Evolutionary conservation across 1,140 invertebrate species (phyloP), one percentile per base, ranked within the genome.

Genomic region (Trichonephila clavata): DNA sequence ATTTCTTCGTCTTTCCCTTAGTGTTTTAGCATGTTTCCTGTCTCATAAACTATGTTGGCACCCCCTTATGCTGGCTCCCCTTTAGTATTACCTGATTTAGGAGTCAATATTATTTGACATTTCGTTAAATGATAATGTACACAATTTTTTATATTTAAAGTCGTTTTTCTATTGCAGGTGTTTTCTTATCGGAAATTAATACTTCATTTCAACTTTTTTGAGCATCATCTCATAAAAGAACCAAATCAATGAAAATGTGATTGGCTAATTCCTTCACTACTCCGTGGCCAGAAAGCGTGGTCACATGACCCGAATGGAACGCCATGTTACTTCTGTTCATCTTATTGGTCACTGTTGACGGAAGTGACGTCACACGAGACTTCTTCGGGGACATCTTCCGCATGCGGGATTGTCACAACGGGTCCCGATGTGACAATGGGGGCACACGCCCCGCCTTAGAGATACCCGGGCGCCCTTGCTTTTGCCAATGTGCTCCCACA

Each of bases 401-500:
- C 10, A 60, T 94, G 91, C 61, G 68, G 18, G 89, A 94, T 32
- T 92, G 86, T 16, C 80, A 92, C 92, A 90, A 94, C 77, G 93
- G 87, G 39, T 71, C 83, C 24, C 83, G 86, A 39, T 88, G 80
- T 27, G 88, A 88, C 68, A 59, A 65, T 16, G 93, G 93, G 24
- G 93, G 93, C 14, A 20, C 32, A 7, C 50, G 93, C 0, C 71
- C 88, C 18, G 92, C 93, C 63, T 21, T 90, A 39, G 61, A 86
- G 24, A 61, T 95, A 18, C 93, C 93, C 6, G 94, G 94, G 7
- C 65, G 77, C 50, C 63, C 80, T 14, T 95, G 94, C 86, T 86
- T 93, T 95, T 97, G 97, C 95, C 97, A 97, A 92, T 97, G 97
- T 94, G 96, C 97, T 94, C 95, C 96, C 8, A 96, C 96, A 87